Base-by-base conservation (phyloP, 2,888 invertebrate species). In the Venusia cambrica region DNA sequence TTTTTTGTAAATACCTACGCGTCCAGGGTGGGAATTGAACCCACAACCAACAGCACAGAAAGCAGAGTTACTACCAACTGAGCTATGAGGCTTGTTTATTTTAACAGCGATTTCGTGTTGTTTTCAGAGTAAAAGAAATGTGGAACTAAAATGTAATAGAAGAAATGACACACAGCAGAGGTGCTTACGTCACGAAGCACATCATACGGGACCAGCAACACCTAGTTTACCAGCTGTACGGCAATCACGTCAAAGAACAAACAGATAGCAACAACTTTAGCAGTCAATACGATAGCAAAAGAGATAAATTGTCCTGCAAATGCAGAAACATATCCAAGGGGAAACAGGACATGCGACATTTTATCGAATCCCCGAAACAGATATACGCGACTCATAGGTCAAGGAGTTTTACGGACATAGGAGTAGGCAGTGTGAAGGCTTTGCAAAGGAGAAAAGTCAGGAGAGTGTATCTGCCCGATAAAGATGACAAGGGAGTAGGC, bases 401-500 rank as follows among this genome's bases (percentile, higher is more conserved):
- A 0, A 61, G 54, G 4, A 69, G 67, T 41, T 60, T 45, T 7
- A 68, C 65, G 0, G 70, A 77, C 8, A 53, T 78, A 1, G 75
- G 75, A 0, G 66, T 76, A 0, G 75, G 78, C 0, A 73, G 62
- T 26, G 53, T 79, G 0, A 77, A 68, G 22, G 46, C 66, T 0
- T 34, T 71, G 1, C 65, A 61, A 5, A 64, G 56, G 37, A 74
- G 58, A 25, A 73, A 57, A 37, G 64, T 76, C 0, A 71, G 53
- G 9, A 65, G 52, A 32, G 51, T 81, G 4, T 74, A 81, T 35
- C 35, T 75, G n/a, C 78, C 76, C 0, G 72, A 73, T 13, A 76
- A 70, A 0, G 59, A 62, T 12, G 72, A 79, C 4, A 59, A 53
- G 13, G 76, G 71, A 0, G 70, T 76, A 1, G 83, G 79, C 1